A percentile compares a stretch with the other conserved stretches of the same genome.
phyloP scores from a whole-genome alignment of 1,140 invertebrate genomes.

The Drosophila leontia region DNA sequence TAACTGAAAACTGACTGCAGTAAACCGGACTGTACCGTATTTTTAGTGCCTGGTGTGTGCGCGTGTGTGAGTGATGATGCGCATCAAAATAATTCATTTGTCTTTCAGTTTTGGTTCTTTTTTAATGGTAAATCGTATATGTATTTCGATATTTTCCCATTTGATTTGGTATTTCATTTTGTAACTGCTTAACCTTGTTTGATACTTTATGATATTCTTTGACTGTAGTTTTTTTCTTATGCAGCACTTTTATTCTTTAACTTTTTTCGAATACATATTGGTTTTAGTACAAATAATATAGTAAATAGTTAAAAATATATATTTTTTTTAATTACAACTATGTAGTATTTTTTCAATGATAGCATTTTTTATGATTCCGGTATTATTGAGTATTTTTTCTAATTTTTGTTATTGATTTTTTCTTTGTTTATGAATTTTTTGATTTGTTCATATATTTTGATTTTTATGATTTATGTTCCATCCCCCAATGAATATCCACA shows the following conservation, averaged over 20 bases:
- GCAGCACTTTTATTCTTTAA: constrained; percentile 15
- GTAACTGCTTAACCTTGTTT: constrained; percentile 2
- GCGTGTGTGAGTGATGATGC: constrained; percentile 54
- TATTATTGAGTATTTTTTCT: constrained; percentile 13
- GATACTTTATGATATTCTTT: constrained; percentile 5
- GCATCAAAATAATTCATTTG: constrained; percentile 51
- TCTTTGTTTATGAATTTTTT: not conserved
- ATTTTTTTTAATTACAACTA: constrained; percentile 9
- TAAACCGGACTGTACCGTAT: constrained; percentile 22
- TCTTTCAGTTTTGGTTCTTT: constrained; percentile 24
- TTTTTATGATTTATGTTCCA: not conserved
- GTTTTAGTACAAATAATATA: constrained; percentile 16
- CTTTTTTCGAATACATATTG: constrained; percentile 5
- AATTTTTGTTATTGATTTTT: not conserved
- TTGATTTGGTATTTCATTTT: constrained; percentile 15
- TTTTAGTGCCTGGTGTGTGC: constrained; percentile 68
- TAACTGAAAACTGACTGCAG: constrained; percentile 19
- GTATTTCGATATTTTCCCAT: constrained; percentile 6
- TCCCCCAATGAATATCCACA: constrained; percentile 4
- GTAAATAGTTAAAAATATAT: constrained; percentile 8
- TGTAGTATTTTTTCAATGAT: constrained; percentile 8
- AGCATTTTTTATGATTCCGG: constrained; percentile 4
- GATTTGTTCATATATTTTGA: not conserved
- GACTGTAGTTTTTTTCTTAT: constrained; percentile 15
- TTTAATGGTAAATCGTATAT: constrained; percentile 19